phyloP scores from a whole-genome alignment of 2,113 vertebrate genomes.

The Hippocampus zosterae region DNA sequence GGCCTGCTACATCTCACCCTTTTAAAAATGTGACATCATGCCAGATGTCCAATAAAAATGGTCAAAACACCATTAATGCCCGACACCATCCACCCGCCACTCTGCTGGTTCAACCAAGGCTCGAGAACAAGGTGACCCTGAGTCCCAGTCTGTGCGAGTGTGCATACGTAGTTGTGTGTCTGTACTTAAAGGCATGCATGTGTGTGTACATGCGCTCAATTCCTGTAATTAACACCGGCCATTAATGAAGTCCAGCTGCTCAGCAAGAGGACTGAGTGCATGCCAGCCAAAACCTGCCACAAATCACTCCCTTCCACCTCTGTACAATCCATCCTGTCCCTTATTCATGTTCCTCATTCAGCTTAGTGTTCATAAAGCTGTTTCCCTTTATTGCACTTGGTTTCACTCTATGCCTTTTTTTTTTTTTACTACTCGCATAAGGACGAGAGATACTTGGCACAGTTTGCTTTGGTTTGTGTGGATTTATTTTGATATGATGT shows the following conservation, averaged over 20 bases:
- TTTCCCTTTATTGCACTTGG: background rate
- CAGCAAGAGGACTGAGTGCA: conserved; percentile 74
- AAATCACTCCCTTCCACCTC: conserved; percentile 45
- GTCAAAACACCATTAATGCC: conserved; percentile 39
- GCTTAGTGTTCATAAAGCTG: background rate
- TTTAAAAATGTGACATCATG: background rate
- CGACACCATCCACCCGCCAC: conserved; percentile 69
- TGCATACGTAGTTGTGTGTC: conserved; percentile 65
- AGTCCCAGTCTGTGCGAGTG: conserved; percentile 51
- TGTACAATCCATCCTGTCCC: conserved; percentile 20
- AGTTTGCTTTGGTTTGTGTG: background rate
- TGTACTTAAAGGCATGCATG: conserved; percentile 45
- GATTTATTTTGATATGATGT: too few species aligned
- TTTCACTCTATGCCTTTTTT: background rate
- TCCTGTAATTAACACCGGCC: conserved; percentile 96
- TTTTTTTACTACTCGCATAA: background rate
- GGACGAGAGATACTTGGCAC: background rate
- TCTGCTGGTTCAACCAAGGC: conserved; percentile 60
- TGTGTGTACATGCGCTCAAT: conserved; percentile 60
- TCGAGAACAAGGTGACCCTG: conserved; percentile 67
- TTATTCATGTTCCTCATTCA: conserved; percentile 11
- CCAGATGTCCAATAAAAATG: conserved; percentile 29
- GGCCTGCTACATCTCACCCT: background rate
- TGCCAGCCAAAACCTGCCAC: conserved; percentile 78
- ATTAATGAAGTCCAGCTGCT: conserved; percentile 99